Conservation (phyloP, 2,797 vertebrate genomes). For the Gila robusta region DNA sequence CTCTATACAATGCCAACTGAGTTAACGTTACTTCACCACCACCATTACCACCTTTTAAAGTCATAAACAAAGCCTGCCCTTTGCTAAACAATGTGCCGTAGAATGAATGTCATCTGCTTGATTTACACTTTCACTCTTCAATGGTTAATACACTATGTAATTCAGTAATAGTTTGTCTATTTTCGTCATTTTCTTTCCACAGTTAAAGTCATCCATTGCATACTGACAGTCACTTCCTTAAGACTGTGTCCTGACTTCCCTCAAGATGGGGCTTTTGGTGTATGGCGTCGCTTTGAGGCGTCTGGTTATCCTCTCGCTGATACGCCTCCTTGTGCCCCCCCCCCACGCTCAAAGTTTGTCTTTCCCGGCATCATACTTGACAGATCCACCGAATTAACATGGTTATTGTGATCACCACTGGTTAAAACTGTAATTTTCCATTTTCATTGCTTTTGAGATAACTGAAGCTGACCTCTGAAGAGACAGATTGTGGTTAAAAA, state of each 20-base stretch:
- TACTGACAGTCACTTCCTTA: constrained; percentile 83
- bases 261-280: constrained; percentile 69
- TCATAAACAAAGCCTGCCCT: constrained; percentile 64
- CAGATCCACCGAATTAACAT: constrained; percentile 64
- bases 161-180: constrained; percentile 64
- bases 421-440: constrained; percentile 68
- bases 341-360: constrained; percentile 69
- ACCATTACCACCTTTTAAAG: constrained; percentile 49
- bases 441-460: constrained; percentile 78
- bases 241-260: constrained; percentile 74
- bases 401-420: constrained; percentile 65
- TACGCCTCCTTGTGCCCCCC: constrained; percentile 74
- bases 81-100: constrained; percentile 77
- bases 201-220: constrained; percentile 81
- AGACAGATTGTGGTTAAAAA: constrained; percentile 77
- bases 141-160: constrained; percentile 74
- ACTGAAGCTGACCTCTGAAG: constrained; percentile 76
- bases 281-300: constrained; percentile 72
- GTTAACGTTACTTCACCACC: constrained; percentile 58
- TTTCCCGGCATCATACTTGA: constrained; percentile 52
- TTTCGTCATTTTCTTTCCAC: constrained; percentile 51
- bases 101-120: constrained; percentile 67
- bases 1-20: constrained; percentile 61
- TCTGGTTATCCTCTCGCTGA: constrained; percentile 71
- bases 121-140: constrained; percentile 65